Percentiles rank a stretch among this genome's conserved stretches.
Evolutionary conservation across 2,797 vertebrate genomes (phyloP).

Genomic region (Ambastaia sidthimunki): DNA sequence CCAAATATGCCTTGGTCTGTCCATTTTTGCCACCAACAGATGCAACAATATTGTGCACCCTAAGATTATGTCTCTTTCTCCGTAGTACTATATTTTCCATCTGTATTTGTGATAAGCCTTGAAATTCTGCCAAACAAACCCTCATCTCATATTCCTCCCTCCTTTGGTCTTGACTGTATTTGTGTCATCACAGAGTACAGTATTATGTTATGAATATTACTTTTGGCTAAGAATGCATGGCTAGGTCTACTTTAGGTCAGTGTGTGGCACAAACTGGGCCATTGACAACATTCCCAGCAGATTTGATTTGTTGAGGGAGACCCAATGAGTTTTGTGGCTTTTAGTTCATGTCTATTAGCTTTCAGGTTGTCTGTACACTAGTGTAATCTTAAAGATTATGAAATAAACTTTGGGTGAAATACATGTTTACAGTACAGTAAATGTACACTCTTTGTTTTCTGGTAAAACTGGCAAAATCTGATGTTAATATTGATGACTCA

Average conservation of each 20-base stretch:
- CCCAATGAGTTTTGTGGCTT: not conserved
- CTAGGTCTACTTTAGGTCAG: conserved; percentile 63
- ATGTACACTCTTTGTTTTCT: too few relatives aligned
- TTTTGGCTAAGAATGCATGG: conserved; percentile 58
- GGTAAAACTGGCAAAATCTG: too few relatives aligned
- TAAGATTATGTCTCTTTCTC: not conserved
- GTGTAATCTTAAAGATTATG: not conserved
- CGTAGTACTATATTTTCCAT: not conserved
- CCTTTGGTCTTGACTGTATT: not conserved
- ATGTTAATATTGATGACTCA: not conserved
- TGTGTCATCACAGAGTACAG: conserved; percentile 42
- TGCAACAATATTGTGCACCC: not conserved
- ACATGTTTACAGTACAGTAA: too few relatives aligned
- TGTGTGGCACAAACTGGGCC: conserved; percentile 63
- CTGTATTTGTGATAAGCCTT: conserved; percentile 19
- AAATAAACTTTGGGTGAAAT: not conserved
- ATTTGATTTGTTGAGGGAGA: conserved; percentile 56
- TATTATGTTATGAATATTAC: conserved; percentile 27
- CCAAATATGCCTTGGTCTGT: not conserved
- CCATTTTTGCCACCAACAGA: not conserved
- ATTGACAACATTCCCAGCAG: conserved; percentile 67
- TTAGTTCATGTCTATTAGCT: not conserved
- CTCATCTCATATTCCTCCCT: conserved; percentile 24
- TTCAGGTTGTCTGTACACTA: not conserved
- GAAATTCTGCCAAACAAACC: conserved; percentile 36